Evolutionary conservation across 2,113 vertebrate genomes (phyloP), one percentile per base, ranked within the genome.

Genomic region (Alaudala cheleensis): DNA sequence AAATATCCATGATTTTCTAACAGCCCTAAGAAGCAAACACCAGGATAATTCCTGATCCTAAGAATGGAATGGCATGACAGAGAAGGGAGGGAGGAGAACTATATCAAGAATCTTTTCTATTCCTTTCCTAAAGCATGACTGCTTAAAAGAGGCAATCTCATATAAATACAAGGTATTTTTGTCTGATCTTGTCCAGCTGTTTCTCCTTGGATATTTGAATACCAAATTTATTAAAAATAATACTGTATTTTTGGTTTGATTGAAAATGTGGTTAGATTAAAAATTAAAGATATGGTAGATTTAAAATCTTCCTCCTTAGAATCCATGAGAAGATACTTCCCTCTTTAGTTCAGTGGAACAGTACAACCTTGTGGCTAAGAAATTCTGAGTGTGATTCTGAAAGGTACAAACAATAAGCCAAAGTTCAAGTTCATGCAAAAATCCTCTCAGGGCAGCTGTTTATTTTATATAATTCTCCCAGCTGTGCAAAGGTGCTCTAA

Each of bases 401-500:
- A 74, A 92, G 40, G 18, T 72, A 76, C 37, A 88, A 92, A 86
- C 76, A 95, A 70, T 49, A 84, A 89, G 49, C 8, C 3, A 1
- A 87, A 88, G 28, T 45, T 69, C 40, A 44, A 60, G n/a, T 86
- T 86, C 69, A 78, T 1, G 1, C 69, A 87, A 74, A 92, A 72
- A 89, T 25, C 56, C 57, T 74, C 94, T 56, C 15, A 57, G 64
- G 61, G 39, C 49, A 86, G 89, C 37, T 80, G 47, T 81, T 89
- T 86, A 70, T 91, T 94, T 89, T 44, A 61, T 22, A 40, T 28
- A 51, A 91, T 65, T 78, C 77, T 92, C 86, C 77, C 83, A 93
- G 69, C 56, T 81, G 73, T 76, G 73, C 56, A 76, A 90, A 94
- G 80, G 88, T 95, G 86, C 26, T 83, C 56, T 86, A 69, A 90